Evolutionary conservation across 2,113 vertebrate species (phyloP).

Genomic region (Petaurus breviceps): DNA sequence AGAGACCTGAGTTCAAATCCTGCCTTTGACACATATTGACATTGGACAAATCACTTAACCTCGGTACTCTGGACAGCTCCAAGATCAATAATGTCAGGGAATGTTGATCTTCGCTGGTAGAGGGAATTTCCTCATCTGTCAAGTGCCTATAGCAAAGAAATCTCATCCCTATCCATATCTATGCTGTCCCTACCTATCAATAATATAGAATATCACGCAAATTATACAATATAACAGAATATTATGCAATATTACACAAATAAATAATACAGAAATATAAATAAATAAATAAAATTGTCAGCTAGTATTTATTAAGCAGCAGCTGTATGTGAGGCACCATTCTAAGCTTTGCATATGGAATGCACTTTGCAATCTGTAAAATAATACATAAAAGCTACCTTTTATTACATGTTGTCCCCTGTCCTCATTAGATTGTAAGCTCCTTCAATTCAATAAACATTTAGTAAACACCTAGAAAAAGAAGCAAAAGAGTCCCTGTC

Average conservation of each 20-base stretch:
- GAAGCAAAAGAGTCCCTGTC: background rate
- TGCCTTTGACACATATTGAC: background rate
- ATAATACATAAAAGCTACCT: background rate
- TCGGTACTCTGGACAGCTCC: background rate
- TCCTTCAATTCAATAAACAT: too few species aligned
- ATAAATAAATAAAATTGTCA: background rate
- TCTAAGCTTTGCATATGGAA: background rate
- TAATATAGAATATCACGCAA: background rate
- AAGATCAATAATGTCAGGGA: background rate
- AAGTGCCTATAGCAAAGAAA: background rate
- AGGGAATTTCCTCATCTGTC: background rate
- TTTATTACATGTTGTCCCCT: background rate
- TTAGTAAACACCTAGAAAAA: background rate
- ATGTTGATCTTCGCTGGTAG: background rate
- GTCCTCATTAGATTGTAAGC: background rate
- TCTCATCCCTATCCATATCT: too few species aligned
- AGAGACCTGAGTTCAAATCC: background rate
- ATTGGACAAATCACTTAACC: background rate
- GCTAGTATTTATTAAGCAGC: background rate
- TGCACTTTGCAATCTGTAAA: background rate
- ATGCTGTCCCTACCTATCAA: background rate
- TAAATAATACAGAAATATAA: background rate
- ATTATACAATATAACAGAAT: background rate
- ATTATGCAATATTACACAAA: background rate
- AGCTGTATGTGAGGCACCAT: background rate